These are phyloP conservation scores for Myopa testacea DNA, from an alignment of 2,888 invertebrate genomes.

Conservation along the genomic window DNA sequence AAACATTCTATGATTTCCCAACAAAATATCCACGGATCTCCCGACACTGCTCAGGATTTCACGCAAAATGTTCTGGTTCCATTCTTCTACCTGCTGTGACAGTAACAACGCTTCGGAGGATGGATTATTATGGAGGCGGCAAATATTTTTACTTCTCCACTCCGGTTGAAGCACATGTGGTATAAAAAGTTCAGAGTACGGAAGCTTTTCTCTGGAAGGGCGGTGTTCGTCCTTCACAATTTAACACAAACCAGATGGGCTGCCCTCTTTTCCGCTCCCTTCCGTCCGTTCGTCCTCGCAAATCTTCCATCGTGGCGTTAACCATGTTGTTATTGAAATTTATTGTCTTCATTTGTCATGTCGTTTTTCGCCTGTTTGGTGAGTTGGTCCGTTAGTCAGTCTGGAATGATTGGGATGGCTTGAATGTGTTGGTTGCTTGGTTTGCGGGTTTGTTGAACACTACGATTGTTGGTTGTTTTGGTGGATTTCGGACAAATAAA, in stretches of 20 bases:
- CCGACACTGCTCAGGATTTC: not conserved
- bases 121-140: not conserved
- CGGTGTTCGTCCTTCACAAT: too few species aligned
- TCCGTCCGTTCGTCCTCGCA: not conserved
- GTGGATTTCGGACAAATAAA: not conserved
- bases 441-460: not conserved
- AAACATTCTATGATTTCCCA: constrained; percentile 22
- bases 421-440: not conserved
- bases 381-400: too few species aligned
- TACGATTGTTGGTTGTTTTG: not conserved
- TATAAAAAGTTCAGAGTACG: too few species aligned
- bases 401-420: not conserved
- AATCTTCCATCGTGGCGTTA: too few species aligned
- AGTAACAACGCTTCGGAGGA: not conserved
- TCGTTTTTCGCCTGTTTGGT: not conserved
- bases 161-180: not conserved
- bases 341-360: constrained; percentile 38
- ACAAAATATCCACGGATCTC: not conserved
- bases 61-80: not conserved
- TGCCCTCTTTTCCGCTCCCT: not conserved
- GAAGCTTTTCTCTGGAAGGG: too few species aligned
- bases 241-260: too few species aligned
- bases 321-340: constrained; percentile 25
- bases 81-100: not conserved
- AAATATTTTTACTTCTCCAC: not conserved